Evolutionary conservation across 2,888 invertebrate species (phyloP).

Genomic region (Pollenia angustigena): DNA sequence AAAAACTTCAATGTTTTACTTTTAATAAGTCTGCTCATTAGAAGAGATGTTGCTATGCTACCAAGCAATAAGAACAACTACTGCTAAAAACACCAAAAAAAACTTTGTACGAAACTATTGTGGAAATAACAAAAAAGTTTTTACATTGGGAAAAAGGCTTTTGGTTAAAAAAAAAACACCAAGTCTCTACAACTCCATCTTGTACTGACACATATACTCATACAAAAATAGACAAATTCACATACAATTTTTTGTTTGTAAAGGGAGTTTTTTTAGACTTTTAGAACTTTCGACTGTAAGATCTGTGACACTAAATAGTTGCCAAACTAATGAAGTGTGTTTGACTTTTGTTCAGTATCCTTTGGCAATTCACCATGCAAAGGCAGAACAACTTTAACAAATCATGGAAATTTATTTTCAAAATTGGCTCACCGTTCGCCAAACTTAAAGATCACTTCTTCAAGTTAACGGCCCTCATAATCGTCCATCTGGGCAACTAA

Average conservation of each 20-base stretch:
- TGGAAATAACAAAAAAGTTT: slow-evolving; percentile 60
- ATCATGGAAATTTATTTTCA: no score
- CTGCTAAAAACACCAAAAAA: slow-evolving; percentile 22
- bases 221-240: background rate
- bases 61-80: background rate
- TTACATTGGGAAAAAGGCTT: slow-evolving; percentile 56
- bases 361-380: no score
- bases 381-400: no score
- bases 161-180: slow-evolving; percentile 39
- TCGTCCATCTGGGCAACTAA: no score
- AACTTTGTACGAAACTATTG: slow-evolving; percentile 63
- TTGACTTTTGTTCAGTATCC: no score
- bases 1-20: slow-evolving; percentile 42
- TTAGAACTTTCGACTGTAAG: no score
- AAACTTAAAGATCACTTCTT: no score
- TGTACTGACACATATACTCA: background rate
- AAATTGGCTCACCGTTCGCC: no score
- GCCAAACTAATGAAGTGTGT: no score
- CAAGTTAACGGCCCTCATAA: no score
- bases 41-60: slow-evolving; percentile 54
- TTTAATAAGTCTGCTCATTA: slow-evolving; percentile 72
- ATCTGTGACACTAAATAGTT: no score
- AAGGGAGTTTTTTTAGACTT: background rate
- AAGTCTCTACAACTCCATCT: slow-evolving; percentile 6
- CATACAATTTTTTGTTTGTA: no score